These are phyloP conservation scores for Litoditis marina DNA, from an alignment of 2,888 invertebrate species.

Conservation along the genomic window DNA sequence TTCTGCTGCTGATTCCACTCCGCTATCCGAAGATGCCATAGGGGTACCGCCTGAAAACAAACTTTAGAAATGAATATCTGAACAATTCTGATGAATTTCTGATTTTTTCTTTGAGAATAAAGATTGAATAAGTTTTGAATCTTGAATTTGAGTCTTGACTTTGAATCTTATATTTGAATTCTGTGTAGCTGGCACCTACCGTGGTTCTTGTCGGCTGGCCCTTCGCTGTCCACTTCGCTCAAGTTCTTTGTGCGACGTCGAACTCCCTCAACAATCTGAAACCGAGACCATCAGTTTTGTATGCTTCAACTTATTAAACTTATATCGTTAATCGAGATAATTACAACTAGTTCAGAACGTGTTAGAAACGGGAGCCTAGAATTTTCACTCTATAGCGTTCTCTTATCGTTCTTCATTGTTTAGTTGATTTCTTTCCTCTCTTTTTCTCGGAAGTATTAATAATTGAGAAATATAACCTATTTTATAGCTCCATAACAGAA, in stretches of 20 bases:
- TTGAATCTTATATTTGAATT: background rate
- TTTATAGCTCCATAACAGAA: too few relatives aligned
- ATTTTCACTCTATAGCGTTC: too few relatives aligned
- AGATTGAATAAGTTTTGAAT: background rate
- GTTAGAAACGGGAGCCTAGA: too few relatives aligned
- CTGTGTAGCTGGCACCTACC: background rate
- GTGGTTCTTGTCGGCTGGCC: constrained; percentile 9
- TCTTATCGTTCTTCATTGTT: too few relatives aligned
- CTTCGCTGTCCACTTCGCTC: constrained; percentile 19
- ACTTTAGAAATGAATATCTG: too few relatives aligned
- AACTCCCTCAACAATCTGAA: constrained; percentile 8
- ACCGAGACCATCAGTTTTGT: background rate
- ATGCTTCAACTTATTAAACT: background rate
- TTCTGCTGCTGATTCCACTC: constrained; percentile 59
- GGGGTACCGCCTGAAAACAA: constrained; percentile 47
- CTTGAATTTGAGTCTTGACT: background rate
- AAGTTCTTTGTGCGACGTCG: constrained; percentile 16
- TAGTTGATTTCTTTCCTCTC: too few relatives aligned
- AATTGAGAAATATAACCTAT: too few relatives aligned
- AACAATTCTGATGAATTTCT: background rate
- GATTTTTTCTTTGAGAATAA: background rate
- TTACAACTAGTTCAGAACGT: too few relatives aligned
- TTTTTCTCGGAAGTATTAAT: too few relatives aligned
- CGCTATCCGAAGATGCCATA: constrained; percentile 61
- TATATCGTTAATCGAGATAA: background rate